phyloP scores from a whole-genome alignment of 1,140 invertebrate species.

The Listronotus oregonensis region DNA sequence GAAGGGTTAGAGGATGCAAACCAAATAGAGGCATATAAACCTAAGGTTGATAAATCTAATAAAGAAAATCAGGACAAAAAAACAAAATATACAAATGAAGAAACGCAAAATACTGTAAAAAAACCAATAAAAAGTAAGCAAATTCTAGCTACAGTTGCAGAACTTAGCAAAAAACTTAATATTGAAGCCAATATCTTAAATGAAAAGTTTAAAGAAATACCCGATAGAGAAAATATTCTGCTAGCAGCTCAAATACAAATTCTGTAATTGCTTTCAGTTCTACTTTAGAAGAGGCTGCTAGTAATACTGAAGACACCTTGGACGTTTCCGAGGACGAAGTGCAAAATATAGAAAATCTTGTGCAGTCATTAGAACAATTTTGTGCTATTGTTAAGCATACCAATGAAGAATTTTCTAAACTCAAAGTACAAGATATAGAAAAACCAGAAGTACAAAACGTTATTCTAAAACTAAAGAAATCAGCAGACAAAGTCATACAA shows the following conservation, averaged over 20 bases:
- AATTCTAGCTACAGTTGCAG: conserved; percentile 25
- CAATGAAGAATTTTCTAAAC: conserved; percentile 14
- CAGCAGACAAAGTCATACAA: conserved; percentile 1
- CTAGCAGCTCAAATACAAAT: conserved; percentile 10
- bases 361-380: conserved; percentile 37
- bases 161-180: conserved; percentile 29
- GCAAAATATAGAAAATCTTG: conserved; percentile 17
- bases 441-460: conserved; percentile 9
- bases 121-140: conserved; percentile 17
- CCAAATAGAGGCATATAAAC: too few relatives aligned
- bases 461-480: conserved; percentile 20
- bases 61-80: too few relatives aligned
- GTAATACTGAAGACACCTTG: not conserved
- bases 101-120: not conserved
- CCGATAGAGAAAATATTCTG: not conserved
- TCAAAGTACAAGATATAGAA: conserved; percentile 24
- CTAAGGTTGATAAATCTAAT: too few relatives aligned
- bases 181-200: conserved; percentile 22
- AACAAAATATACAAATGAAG: conserved; percentile 1
- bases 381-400: conserved; percentile 22
- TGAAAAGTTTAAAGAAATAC: conserved; percentile 5
- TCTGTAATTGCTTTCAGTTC: not conserved
- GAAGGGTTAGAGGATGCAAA: too few relatives aligned
- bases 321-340: conserved; percentile 12
- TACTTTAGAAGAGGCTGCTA: not conserved